phyloP scores from a whole-genome alignment of 2,113 vertebrate species.

The Anhinga anhinga region DNA sequence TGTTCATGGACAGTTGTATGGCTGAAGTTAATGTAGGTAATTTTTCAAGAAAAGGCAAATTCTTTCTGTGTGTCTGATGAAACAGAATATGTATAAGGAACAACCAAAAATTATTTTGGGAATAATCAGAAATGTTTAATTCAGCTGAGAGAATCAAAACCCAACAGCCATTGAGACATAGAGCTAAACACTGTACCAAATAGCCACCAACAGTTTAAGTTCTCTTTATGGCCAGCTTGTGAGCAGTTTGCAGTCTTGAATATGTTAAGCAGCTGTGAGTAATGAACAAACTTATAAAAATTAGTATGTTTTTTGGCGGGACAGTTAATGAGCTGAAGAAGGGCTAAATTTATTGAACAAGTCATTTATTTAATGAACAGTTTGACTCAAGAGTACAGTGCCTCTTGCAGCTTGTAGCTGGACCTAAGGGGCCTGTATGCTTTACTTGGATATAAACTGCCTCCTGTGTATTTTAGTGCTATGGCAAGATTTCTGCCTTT shows the following conservation, averaged over 20 bases:
- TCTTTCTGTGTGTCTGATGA: not conserved
- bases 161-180: not conserved
- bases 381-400: not conserved
- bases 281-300: conserved; percentile 11
- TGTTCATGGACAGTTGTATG: not conserved
- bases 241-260: not conserved
- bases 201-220: not conserved
- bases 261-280: not conserved
- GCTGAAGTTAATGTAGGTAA: not conserved
- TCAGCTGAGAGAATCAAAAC: not conserved
- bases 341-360: not conserved
- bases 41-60: not conserved
- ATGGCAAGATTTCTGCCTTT: not conserved
- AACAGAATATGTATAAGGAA: not conserved
- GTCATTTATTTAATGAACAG: not conserved
- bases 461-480: not conserved
- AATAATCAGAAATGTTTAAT: not conserved
- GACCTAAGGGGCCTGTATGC: not conserved
- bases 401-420: not conserved
- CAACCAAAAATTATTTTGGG: not conserved
- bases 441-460: not conserved
- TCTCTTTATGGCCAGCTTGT: not conserved
- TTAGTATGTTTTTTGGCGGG: not conserved
- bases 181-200: not conserved
- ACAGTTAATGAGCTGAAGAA: conserved; percentile 14